A percentile compares a stretch with the other conserved stretches of the same genome.
Evolutionary conservation across 2,888 invertebrate genomes (phyloP).

Genomic region (Noctua pronuba): DNA sequence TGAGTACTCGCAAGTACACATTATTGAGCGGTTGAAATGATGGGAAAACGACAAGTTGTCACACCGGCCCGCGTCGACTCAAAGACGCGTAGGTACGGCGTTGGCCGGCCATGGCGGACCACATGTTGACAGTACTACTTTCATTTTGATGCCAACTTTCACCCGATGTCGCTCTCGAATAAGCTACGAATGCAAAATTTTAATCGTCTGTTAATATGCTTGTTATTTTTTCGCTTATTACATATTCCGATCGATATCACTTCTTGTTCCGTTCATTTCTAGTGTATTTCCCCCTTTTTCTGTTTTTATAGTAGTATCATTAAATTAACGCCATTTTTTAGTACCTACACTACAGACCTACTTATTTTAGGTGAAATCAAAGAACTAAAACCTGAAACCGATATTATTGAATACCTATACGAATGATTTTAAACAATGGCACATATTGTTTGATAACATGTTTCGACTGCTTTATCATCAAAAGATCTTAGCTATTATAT

Average conservation of each 20-base stretch:
- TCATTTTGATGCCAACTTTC: slow-evolving; percentile 89
- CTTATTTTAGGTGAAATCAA: not conserved
- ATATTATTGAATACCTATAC: slow-evolving; percentile 18
- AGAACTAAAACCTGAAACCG: slow-evolving; percentile 9
- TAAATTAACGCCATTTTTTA: not conserved
- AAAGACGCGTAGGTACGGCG: slow-evolving; percentile 65
- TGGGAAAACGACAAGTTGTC: slow-evolving; percentile 84
- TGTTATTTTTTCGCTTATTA: slow-evolving; percentile 48
- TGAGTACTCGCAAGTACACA: slow-evolving; percentile 30
- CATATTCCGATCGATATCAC: slow-evolving; percentile 38
- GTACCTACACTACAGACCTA: not conserved
- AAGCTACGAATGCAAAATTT: slow-evolving; percentile 85
- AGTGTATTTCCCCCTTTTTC: slow-evolving; percentile 9
- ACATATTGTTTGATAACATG: slow-evolving; percentile 40
- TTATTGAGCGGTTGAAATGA: slow-evolving; percentile 76
- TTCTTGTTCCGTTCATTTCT: slow-evolving; percentile 15
- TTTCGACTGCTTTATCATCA: slow-evolving; percentile 12
- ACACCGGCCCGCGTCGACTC: slow-evolving; percentile 49
- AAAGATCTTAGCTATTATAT: slow-evolving; percentile 10
- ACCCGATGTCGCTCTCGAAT: slow-evolving; percentile 85
- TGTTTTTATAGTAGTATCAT: not conserved
- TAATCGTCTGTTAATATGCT: slow-evolving; percentile 72
- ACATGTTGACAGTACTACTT: slow-evolving; percentile 88
- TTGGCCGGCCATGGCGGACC: slow-evolving; percentile 70
- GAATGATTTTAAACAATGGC: slow-evolving; percentile 33